Evolutionary conservation across 2,888 invertebrate genomes (phyloP), one percentile per base, ranked within the genome.

Genomic region (Choristoneura rosaceana): DNA sequence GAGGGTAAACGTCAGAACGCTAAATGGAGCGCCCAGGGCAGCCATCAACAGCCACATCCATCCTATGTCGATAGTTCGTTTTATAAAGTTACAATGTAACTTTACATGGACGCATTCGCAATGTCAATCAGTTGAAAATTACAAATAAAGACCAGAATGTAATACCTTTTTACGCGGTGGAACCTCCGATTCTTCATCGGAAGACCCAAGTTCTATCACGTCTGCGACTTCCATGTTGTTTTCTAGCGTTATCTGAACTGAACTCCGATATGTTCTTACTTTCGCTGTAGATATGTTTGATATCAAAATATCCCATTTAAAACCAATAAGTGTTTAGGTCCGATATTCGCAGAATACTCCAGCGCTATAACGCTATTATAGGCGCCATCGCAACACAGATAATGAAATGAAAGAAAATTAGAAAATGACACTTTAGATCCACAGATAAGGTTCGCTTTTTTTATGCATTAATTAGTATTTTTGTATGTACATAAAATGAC

Each of bases 161-260:
- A 4, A 25, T 79, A 94, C 94, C 87, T 88, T 92, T 80, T 92
- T 93, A 15, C 87, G 64, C 7, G 76, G 86, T 38, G 85, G 86
- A 76, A 92, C 91, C 78, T 87, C 85, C 12, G 85, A 76, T 70
- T 94, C 94, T 76, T 94, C 94, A 70, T 94, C 94, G 58, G 94
- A 94, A 78, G 94, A 94, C 61, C 87, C 93, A 78, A 93, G 84
- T 82, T 93, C 93, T 75, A 94, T 94, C 71, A 94, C 91, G 85
- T 92, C 93, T 71, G 88, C 86, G 78, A 83, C 87, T 80, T 87
- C 89, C 92, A 92, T 93, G 67, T 75, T 82, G 61, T 45, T 17
- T 43, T 8, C 60, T 34, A 41, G n/a, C 55, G 61, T 66, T 15
- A 41, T 60, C 7, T 25, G 41, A 12, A 47, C 52, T 17, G 2